phyloP scores from a whole-genome alignment of 2,113 vertebrate species.

The Natator depressus region DNA sequence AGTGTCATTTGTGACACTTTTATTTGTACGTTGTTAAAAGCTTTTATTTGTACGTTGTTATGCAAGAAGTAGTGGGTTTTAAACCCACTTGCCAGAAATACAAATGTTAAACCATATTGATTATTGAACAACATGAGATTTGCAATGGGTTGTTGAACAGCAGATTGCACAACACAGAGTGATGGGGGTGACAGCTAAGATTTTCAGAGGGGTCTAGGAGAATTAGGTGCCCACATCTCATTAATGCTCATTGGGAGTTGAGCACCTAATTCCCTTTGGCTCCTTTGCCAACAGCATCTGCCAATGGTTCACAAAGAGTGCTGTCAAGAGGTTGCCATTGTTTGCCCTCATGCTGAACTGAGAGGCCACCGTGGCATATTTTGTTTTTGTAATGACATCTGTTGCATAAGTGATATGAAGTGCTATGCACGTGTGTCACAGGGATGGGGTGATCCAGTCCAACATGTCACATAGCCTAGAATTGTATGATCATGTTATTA shows the following conservation, averaged over 20 bases:
- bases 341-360: background rate
- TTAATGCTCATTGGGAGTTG: accelerated
- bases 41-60: background rate
- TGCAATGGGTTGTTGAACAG: background rate
- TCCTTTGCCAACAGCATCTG: background rate
- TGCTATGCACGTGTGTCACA: background rate
- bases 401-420: background rate
- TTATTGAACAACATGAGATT: accelerated
- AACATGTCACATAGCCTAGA: background rate
- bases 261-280: background rate
- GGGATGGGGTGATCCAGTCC: background rate
- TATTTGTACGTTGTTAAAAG: background rate
- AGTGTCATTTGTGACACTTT: accelerated
- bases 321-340: background rate
- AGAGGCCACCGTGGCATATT: background rate
- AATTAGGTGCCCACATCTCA: background rate
- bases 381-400: background rate
- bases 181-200: background rate
- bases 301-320: background rate
- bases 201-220: background rate
- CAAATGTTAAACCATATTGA: accelerated
- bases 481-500: background rate
- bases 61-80: accelerated
- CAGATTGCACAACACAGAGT: background rate
- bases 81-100: accelerated